A percentile compares a stretch with the other conserved stretches of the same genome.
These are phyloP conservation scores for Dolichotis patagonum DNA, from an alignment of 2,113 vertebrate species.

Conservation along the genomic window DNA sequence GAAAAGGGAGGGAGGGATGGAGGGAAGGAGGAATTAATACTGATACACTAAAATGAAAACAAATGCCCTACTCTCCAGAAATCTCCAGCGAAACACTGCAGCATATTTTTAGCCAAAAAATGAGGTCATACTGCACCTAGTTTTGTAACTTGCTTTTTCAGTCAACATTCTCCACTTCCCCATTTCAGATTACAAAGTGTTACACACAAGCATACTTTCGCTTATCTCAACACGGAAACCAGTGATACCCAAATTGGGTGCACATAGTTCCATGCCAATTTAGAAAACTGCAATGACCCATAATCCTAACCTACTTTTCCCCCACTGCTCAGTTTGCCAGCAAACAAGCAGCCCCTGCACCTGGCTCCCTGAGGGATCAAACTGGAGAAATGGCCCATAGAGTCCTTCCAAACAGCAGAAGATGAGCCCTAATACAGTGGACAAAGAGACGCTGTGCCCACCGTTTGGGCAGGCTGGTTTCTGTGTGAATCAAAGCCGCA, in stretches of 20 bases:
- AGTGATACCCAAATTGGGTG: not conserved
- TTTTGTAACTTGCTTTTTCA: not conserved
- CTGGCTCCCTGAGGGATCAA: not conserved
- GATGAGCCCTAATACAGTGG: not conserved
- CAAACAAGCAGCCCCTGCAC: not conserved
- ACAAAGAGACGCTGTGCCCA: not conserved
- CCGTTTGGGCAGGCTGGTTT: not conserved
- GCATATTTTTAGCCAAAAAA: slow-evolving; percentile 12
- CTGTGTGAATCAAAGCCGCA: not conserved
- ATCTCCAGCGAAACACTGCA: not conserved
- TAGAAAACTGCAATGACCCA: not conserved
- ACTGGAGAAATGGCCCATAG: not conserved
- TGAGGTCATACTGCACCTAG: not conserved
- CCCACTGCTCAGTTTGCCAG: not conserved
- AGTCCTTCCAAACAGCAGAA: not conserved
- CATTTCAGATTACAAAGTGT: not conserved
- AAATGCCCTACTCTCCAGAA: not conserved
- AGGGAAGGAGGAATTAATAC: not conserved
- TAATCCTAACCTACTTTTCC: not conserved
- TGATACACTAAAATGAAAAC: not conserved
- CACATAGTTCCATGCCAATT: not conserved
- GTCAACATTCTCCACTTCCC: not conserved
- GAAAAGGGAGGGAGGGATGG: no score
- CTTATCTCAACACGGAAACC: not conserved
- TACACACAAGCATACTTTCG: not conserved